Evolutionary conservation across 2,113 vertebrate species (phyloP), one percentile per base, ranked within the genome.

Genomic region (Malurus melanocephalus): DNA sequence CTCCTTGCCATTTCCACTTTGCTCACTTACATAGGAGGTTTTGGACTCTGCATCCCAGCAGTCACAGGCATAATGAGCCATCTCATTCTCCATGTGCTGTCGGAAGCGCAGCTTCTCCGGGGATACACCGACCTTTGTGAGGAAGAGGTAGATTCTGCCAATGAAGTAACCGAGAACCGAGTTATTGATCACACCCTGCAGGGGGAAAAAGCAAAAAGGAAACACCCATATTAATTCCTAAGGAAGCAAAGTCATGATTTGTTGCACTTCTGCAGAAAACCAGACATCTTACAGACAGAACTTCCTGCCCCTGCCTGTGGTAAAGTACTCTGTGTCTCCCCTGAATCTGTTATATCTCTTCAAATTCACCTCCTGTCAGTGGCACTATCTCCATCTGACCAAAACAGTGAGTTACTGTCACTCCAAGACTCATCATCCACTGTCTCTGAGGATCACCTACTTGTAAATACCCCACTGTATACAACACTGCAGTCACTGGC

Each of bases 11-110:
- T 28, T 72, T 18, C 30, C 16, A 13, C 14, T 76, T n/a, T 57
- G 33, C 38, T n/a, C 43, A 97, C 99, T 57, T 95, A 99, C 99
- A 12, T 99, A 99, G 2, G 99, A 99, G 2, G 99, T 99, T 98
- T 99, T 99, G 93, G 99, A 97, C 93, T 99, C 99, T 0, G 99
- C 99, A 16, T 99, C 99, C 99, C 99, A 99, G 96, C 99, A 99
- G 98, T 99, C 99, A 38, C 99, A 99, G 88, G 99, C 99, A 4
- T 99, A 99, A 86, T 99, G 99, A 89, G 99, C 99, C 99, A 99
- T 99, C 97, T 99, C 99, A 22, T 99, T 99, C 96, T 99, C 99
- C 99, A 99, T 99, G 92, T 99, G 99, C 97, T 99, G 99, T 5
- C 99, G 98, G 98, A 99, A 99, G 65, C 99, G 99, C 85, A 99